Base-by-base conservation (phyloP, 1,140 invertebrate species). In the Nomia melanderi region DNA sequence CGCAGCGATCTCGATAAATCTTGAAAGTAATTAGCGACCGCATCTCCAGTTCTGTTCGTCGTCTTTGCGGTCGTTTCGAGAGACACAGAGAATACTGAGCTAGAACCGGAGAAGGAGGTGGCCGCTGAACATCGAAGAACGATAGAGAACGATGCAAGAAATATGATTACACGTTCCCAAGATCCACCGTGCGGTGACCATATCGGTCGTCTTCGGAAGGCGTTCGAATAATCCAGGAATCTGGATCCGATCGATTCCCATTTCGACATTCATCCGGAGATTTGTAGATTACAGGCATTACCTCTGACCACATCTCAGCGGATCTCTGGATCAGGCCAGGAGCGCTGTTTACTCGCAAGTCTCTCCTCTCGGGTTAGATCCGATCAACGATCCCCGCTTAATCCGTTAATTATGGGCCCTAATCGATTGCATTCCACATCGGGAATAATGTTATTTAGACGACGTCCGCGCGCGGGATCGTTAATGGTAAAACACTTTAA, bases 131-230 rank as follows among this genome's bases (percentile, higher is more conserved):
- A 59, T 72, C 75, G 84, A 81, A 59, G 75, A 39, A 82, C 73
- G 74, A 76, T 75, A 54, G 23, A 63, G 27, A n/a, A 36, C 75
- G 72, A 79, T 53, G 66, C 36, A 85, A 88, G 84, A 88, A 88
- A 86, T 89, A 89, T 86, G 86, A 89, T 89, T 87, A 88, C 87
- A 81, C 78, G 73, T 72, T 60, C 72, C 1, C 20, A 50, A 83
- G 74, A 75, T 79, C 74, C 78, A 62, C 69, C 77, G 87, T 78
- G 84, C 81, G 87, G 87, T 77, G 87, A 88, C 86, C 84, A 63
- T 29, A 23, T 50, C 57, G 69, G 84, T 69, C 87, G n/a, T n/a
- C n/a, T n/a, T n/a, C n/a, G n/a, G n/a, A n/a, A n/a, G n/a, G n/a
- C n/a, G n/a, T n/a, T n/a, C n/a, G 81, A 83, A 83, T 83, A 78